These are phyloP conservation scores for Spinibarbus caldwelli DNA, from an alignment of 2,797 vertebrate species.

Conservation along the genomic window DNA sequence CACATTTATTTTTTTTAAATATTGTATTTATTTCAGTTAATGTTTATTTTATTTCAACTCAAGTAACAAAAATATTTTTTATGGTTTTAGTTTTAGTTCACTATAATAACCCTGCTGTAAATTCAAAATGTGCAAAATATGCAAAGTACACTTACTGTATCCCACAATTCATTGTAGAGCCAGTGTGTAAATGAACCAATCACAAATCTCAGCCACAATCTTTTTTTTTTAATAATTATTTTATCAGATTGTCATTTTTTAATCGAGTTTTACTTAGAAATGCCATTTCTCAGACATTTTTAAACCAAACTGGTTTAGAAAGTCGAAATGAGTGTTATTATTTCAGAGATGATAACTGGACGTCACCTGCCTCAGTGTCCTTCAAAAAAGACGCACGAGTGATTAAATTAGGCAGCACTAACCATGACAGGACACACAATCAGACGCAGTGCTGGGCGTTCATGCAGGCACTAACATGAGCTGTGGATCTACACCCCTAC, in stretches of 20 bases:
- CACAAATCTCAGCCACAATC: background rate
- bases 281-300: background rate
- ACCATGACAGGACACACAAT: background rate
- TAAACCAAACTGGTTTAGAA: background rate
- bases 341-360: background rate
- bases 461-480: background rate
- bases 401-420: slow-evolving; percentile 4
- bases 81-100: background rate
- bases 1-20: too few relatives aligned
- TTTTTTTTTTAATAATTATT: background rate
- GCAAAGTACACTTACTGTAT: background rate
- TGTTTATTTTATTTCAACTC: background rate
- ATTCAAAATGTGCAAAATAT: background rate
- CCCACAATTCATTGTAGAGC: background rate
- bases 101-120: background rate
- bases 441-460: background rate
- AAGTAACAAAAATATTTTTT: too few relatives aligned
- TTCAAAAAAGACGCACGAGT: background rate
- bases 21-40: too few relatives aligned
- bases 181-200: background rate
- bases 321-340: too few relatives aligned
- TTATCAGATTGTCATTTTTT: background rate
- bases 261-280: too few relatives aligned
- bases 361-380: background rate
- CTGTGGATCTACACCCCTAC: slow-evolving; percentile 11